Evolutionary conservation across 2,797 vertebrate genomes (phyloP), one percentile per base, ranked within the genome.

Genomic region (Poeciliopsis turneri): DNA sequence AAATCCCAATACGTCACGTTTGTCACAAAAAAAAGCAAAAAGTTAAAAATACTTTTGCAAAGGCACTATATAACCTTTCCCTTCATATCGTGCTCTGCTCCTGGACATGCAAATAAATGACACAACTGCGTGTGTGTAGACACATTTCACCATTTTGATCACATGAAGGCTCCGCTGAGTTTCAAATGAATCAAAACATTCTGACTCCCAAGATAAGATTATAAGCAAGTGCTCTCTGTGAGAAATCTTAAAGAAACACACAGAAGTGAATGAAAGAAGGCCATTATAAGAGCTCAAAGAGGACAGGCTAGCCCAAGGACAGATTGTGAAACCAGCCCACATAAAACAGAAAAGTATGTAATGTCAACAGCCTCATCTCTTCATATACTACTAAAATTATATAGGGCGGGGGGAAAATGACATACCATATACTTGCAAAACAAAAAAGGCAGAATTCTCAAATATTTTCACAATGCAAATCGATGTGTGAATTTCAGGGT

Each of bases 221-320:
- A 16, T 15, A 76, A 66, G 43, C 8, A 55, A 66, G 51, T 36
- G 68, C 45, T 39, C 46, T 7, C 16, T 33, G 20, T 74, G 33
- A 5, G 28, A 73, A 72, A 59, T 72, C 51, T 23, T 30, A 64
- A 76, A 66, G 39, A 72, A 79, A 78, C 47, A 57, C 36, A 28
- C 20, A 70, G 80, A 47, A 78, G 59, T 61, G 13, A 76, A 73
- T 45, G 43, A 43, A 72, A 82, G 45, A 11, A 61, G 28, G 25
- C 79, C 81, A 84, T 72, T 72, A 70, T 30, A 74, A 78, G 78
- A 77, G n/a, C 30, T 41, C 16, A 84, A 55, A 80, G 82, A 84
- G 78, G 41, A 28, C 51, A 46, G 33, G 28, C 10, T 68, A 64
- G 85, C 61, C 75, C 73, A 84, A 87, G 80, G 78, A 86, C 82